Base-by-base conservation (phyloP, 2,113 vertebrate genomes). In the Boulengeromyrus knoepffleri region DNA sequence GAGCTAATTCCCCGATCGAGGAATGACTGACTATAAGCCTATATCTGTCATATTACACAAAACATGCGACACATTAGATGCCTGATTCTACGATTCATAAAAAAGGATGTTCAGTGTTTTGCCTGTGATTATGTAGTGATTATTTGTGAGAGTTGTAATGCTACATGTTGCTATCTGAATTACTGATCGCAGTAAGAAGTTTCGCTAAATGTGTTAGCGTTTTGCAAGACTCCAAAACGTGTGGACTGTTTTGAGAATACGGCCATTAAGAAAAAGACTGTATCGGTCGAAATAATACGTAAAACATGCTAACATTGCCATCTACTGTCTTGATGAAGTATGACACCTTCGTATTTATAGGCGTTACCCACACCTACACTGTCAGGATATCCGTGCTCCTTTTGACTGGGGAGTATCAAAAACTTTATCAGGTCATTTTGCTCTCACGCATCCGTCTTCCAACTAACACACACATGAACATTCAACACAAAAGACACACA, bases 1-100 rank as follows among this genome's bases (percentile, higher is more conserved):
- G 91, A 95, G 94, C 93, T 93, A 91, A 95, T 95, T 94, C 92
- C 93, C 93, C 91, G 10, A 31, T 4, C 0, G 3, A 13, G 6
- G 2, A 3, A 13, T 15, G 27, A 31, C 52, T 12, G 1, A 66
- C 62, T 66, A 66, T 3, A n/a, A 27, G 62, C 27, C 1, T 27
- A 4, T 1, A 70, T 31, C 62, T 70, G 10, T 70, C n/a, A 27
- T 70, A 31, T 70, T 70, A n/a, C 58, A 24, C n/a, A 70, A 10
- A 27, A 10, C 3, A 13, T 66, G 9, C 1, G n/a, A 70, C 10
- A 4, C n/a, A 53, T 53, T 66, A 7, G 62, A 10, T 31, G n/a
- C n/a, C 62, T 66, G 3, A 66, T 66, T 12, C 2, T 7, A 66
- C 24, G 1, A 10, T 66, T 66, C 9, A 27, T 31, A n/a, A 10